Evolutionary conservation across 1,140 invertebrate species (phyloP).

Genomic region (Papilio dardanus): DNA sequence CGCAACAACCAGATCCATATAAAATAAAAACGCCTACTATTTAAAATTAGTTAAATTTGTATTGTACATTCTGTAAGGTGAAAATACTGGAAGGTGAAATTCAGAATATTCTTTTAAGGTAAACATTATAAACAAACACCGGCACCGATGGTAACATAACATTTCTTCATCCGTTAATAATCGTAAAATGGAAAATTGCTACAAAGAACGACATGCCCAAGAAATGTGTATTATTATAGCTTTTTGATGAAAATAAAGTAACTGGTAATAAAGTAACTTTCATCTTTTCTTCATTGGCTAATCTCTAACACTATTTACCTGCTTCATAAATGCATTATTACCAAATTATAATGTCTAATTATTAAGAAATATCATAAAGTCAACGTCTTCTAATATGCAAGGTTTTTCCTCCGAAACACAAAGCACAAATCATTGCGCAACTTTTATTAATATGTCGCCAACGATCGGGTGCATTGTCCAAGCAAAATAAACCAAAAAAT

Average conservation of each 20-base stretch:
- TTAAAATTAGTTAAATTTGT: not conserved
- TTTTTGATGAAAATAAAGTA: not conserved
- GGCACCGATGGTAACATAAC: not conserved
- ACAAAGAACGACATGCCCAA: not conserved
- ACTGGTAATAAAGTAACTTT: not conserved
- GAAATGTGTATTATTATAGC: not conserved
- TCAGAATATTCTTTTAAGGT: not conserved
- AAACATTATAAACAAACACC: not conserved
- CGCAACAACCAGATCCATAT: not conserved
- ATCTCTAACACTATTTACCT: not conserved
- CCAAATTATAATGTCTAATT: too few species aligned
- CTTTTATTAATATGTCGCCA: constrained; percentile 11
- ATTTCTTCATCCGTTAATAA: not conserved
- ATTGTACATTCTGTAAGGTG: not conserved
- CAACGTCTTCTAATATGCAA: not conserved
- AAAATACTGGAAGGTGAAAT: not conserved
- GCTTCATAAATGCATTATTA: too few species aligned
- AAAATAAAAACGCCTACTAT: not conserved
- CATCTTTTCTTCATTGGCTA: too few species aligned
- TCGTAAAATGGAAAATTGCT: not conserved
- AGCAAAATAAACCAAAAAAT: not conserved
- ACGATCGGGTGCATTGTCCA: not conserved
- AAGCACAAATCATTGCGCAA: constrained; percentile 4
- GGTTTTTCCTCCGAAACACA: not conserved
- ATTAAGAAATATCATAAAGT: not conserved